Conservation (phyloP, 2,797 vertebrate genomes). For the Lutjanus campechanus region DNA sequence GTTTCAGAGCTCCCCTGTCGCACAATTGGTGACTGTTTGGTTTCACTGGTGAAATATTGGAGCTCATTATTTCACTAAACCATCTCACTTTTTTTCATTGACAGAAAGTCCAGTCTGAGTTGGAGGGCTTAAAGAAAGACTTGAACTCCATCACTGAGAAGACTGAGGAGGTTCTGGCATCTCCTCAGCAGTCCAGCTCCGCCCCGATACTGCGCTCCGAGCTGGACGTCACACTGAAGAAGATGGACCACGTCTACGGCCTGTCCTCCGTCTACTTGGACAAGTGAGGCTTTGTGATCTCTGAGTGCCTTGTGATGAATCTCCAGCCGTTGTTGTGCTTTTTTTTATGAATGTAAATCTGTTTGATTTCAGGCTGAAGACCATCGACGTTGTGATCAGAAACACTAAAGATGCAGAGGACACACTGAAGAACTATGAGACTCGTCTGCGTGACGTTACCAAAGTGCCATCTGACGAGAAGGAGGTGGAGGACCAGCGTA, state of each 20-base stretch:
- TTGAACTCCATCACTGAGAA: slow-evolving; percentile 86
- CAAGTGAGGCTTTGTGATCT: slow-evolving; percentile 83
- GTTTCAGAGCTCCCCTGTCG: no score
- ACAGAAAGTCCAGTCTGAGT: slow-evolving; percentile 92
- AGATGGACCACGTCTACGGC: slow-evolving; percentile 93
- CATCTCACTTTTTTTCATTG: not conserved
- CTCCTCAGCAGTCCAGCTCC: slow-evolving; percentile 85
- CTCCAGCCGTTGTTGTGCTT: not conserved
- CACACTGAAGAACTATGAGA: slow-evolving; percentile 88
- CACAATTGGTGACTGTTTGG: no score
- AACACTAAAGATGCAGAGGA: slow-evolving; percentile 93
- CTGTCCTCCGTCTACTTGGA: slow-evolving; percentile 95
- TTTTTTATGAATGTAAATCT: not conserved
- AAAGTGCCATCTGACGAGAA: slow-evolving; percentile 88
- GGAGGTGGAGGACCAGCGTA: slow-evolving; percentile 88
- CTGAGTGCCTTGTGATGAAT: rapidly evolving
- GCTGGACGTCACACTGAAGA: slow-evolving; percentile 91
- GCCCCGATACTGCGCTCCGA: slow-evolving; percentile 90
- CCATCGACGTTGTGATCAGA: slow-evolving; percentile 92
- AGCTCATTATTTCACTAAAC: not conserved
- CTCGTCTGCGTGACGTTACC: slow-evolving; percentile 90
- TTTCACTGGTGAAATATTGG: no score
- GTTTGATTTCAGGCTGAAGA: slow-evolving; percentile 90
- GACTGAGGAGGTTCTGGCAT: slow-evolving; percentile 88
- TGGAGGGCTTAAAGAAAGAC: slow-evolving; percentile 92